phyloP scores from a whole-genome alignment of 2,113 vertebrate species.

The Genyomyrus donnyi region DNA sequence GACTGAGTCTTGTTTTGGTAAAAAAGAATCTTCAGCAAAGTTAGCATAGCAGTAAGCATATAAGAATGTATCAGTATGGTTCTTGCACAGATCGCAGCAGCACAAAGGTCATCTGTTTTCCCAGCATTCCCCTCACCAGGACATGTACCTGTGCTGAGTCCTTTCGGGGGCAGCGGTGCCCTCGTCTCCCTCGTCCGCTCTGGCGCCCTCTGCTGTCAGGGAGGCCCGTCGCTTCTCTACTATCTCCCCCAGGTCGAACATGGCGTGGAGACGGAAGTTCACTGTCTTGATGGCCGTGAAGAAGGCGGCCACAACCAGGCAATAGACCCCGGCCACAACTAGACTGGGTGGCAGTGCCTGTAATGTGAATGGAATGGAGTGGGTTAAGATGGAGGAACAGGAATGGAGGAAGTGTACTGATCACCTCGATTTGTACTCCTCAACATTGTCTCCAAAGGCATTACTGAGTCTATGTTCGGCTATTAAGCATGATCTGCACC shows the following conservation, averaged over 20 bases:
- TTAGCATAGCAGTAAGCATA: neutral
- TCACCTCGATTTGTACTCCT: neutral
- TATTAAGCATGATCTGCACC: neutral
- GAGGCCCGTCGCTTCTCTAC: conserved; percentile 76
- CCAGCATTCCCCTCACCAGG: neutral
- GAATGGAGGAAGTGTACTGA: neutral
- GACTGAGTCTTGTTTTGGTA: neutral
- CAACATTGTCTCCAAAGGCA: neutral
- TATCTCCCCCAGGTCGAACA: conserved; percentile 85
- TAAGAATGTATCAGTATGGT: neutral
- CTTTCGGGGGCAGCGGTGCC: conserved; percentile 55
- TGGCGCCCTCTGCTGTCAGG: conserved; percentile 56
- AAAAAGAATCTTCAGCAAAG: neutral
- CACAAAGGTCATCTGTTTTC: neutral
- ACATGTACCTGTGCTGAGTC: conserved; percentile 60
- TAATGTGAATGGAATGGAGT: conserved; percentile 30
- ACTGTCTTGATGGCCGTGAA: conserved; percentile 77
- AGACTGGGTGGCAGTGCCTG: conserved; percentile 79
- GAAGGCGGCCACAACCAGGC: conserved; percentile 71
- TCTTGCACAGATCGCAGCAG: neutral
- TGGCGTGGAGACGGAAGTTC: conserved; percentile 78
- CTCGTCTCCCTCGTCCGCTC: conserved; percentile 62
- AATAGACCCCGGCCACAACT: conserved; percentile 72
- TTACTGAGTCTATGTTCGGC: neutral
- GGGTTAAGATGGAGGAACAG: neutral